Conservation (phyloP, 2,797 vertebrate species). For the Rousettus madagascariensis region DNA sequence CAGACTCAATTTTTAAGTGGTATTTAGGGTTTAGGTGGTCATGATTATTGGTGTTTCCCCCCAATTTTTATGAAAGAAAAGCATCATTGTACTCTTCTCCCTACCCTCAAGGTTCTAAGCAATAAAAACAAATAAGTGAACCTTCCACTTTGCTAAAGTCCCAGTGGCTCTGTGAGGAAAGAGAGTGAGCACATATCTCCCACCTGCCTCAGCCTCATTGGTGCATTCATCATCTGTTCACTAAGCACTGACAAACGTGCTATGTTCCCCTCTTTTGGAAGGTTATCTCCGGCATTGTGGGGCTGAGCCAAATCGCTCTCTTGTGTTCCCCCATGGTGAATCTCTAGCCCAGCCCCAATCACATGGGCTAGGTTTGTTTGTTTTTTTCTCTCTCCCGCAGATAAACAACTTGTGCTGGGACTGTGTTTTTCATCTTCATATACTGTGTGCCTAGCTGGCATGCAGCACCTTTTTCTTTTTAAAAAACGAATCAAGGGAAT, state of each 20-base stretch:
- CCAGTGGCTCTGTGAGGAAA: neutral
- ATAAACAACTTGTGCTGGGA: neutral
- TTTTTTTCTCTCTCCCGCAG: neutral
- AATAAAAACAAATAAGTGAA: neutral
- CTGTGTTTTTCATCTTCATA: neutral
- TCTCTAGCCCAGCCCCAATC: neutral
- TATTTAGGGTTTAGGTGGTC: neutral
- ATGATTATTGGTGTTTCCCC: neutral
- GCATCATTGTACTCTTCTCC: neutral
- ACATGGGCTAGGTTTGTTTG: neutral
- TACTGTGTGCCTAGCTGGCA: neutral
- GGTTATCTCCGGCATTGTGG: neutral
- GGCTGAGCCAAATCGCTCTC: neutral
- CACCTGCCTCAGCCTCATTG: neutral
- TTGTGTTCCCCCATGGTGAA: neutral
- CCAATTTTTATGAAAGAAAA: constrained; percentile 34
- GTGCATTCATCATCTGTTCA: neutral
- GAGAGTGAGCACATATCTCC: neutral
- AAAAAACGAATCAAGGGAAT: constrained; percentile 32
- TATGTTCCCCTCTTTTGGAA: neutral
- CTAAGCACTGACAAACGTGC: neutral
- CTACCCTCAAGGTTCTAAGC: neutral
- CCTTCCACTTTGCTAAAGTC: neutral
- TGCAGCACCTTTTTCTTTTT: neutral
- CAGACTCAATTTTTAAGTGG: neutral